These are phyloP conservation scores for Hirtodrosophila duncani DNA, from an alignment of 2,888 invertebrate genomes.

Conservation along the genomic window DNA sequence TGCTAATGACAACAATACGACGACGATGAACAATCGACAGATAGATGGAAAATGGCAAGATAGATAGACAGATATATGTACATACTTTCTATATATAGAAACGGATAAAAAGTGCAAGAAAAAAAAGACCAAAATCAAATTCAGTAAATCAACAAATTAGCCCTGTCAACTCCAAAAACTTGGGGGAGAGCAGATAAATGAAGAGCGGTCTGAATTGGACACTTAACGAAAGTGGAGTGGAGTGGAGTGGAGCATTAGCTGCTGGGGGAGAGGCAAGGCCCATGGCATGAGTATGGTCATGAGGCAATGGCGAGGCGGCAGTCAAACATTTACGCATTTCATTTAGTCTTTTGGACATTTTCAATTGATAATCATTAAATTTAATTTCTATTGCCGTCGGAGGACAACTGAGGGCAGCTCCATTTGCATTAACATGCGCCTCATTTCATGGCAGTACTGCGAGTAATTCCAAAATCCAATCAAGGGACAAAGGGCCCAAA, in stretches of 20 bases:
- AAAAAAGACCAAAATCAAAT: constrained; percentile 46
- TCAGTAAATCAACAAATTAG: constrained; percentile 73
- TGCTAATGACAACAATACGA: constrained; percentile 25
- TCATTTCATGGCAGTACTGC: too few species aligned
- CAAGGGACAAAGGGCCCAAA: too few species aligned
- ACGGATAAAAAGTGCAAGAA: neutral
- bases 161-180: constrained; percentile 49
- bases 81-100: neutral
- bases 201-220: too few species aligned
- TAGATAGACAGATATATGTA: neutral
- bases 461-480: too few species aligned
- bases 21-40: too few species aligned
- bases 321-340: constrained; percentile 71
- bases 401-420: too few species aligned
- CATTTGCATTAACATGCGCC: too few species aligned
- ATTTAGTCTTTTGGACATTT: constrained; percentile 69
- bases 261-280: neutral
- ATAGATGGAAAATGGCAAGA: constrained; percentile 4
- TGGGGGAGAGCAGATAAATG: too few species aligned
- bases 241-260: neutral
- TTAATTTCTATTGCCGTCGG: too few species aligned
- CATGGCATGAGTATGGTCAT: constrained; percentile 11
- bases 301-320: constrained; percentile 49
- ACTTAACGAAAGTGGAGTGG: constrained; percentile 1
- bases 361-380: constrained; percentile 69